Evolutionary conservation across 1,140 invertebrate species (phyloP), one percentile per base, ranked within the genome.

Genomic region (Drosophila insularis): DNA sequence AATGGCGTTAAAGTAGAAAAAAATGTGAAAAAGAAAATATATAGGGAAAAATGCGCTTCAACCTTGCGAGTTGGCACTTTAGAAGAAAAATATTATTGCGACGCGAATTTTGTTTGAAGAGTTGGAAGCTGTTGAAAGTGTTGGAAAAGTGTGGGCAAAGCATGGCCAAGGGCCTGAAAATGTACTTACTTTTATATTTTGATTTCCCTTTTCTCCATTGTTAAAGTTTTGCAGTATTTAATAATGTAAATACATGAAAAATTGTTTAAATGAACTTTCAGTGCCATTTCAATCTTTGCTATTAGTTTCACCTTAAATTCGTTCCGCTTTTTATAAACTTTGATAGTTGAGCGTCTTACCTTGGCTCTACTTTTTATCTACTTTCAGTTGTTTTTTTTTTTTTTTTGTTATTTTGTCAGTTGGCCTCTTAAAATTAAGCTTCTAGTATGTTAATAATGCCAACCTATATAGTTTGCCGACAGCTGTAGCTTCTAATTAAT

Each of bases 401-500:
- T 43, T 21, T 53, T 11, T 32, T 11, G 7, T 27, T 27, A 4
- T 27, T 27, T 27, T 31, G 14, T 23, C 19, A 8, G 35, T 58
- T 5, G 14, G 14, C 8, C 73, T 63, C 56, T 54, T 68, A 59
- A 55, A 61, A 37, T 68, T 59, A 32, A 50, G 54, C 19, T 37
- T 21, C 19, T 66, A 40, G 37, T 21, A 43, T 39, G 40, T 68
- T 40, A 61, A 74, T 74, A 68, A 74, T 74, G 53, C 71, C 71
- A 63, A 74, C 71, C 73, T 68, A 74, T 74, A 74, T 73, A 74
- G 70, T 21, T 63, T 19, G 43, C 74, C 58, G 74, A 68, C 73
- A 77, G 74, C 74, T 77, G 74, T 77, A 77, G 67, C 67, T 77
- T 71, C 67, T 77, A 77, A 77, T 77, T 77, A 77, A 77, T 76